Percentiles rank a stretch among this genome's conserved stretches.
Conservation (phyloP, 2,888 invertebrate genomes). For the Parthenolecanium corni region DNA sequence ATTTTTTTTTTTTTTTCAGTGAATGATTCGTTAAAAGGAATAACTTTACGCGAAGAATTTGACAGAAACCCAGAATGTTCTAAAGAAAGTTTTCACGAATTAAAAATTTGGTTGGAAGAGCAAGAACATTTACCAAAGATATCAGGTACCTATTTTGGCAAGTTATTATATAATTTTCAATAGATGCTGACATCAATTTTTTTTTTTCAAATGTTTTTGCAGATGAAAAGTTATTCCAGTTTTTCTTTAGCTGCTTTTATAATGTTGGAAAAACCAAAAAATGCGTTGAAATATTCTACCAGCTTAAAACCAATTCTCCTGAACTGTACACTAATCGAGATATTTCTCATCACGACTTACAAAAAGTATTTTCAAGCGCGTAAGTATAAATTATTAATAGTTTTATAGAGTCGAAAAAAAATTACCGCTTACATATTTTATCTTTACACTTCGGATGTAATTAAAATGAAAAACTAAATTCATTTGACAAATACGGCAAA, state of each 20-base stretch:
- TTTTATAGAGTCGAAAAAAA: too few species aligned
- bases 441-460: too few species aligned
- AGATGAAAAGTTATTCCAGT: constrained; percentile 51
- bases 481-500: too few species aligned
- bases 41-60: constrained; percentile 27
- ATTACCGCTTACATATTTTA: too few species aligned
- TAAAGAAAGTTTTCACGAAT: constrained; percentile 11
- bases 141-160: constrained; percentile 14
- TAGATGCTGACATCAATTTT: neutral
- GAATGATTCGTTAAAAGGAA: neutral
- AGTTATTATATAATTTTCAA: neutral
- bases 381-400: constrained; percentile 41
- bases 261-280: constrained; percentile 41
- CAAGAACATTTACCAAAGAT: constrained; percentile 28
- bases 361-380: constrained; percentile 47
- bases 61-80: constrained; percentile 29
- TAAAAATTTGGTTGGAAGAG: constrained; percentile 19
- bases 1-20: too few species aligned
- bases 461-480: too few species aligned
- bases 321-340: constrained; percentile 50
- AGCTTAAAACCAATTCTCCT: constrained; percentile 46
- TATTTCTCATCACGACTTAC: constrained; percentile 43
- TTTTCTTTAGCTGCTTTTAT: constrained; percentile 48
- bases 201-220: constrained; percentile 35
- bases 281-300: constrained; percentile 44